phyloP scores from a whole-genome alignment of 2,113 vertebrate species.

The Maccullochella peelii region DNA sequence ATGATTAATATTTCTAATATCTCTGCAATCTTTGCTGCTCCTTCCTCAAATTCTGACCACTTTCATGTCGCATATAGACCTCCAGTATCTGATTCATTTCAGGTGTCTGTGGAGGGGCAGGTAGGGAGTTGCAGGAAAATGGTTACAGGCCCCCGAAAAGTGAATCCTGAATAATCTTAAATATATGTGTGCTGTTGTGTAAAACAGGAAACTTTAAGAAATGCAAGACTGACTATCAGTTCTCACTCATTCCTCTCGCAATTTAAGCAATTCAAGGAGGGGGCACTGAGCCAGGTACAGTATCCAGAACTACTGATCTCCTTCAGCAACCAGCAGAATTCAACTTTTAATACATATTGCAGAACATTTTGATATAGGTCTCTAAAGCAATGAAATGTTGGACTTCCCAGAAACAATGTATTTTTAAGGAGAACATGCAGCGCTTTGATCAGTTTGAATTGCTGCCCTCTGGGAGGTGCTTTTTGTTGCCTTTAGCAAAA shows the following conservation, averaged over 20 bases:
- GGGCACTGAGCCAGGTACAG: background rate
- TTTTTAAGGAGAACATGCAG: background rate
- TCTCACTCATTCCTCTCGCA: background rate
- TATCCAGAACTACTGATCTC: background rate
- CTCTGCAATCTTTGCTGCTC: background rate
- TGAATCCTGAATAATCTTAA: background rate
- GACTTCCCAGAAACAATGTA: background rate
- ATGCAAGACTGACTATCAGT: background rate
- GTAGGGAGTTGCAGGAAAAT: background rate
- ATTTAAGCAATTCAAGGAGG: conserved; percentile 1
- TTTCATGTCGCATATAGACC: background rate
- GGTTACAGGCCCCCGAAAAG: background rate
- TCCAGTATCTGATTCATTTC: background rate
- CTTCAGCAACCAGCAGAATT: background rate
- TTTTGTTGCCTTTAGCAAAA: too few relatives aligned
- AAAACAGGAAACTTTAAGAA: background rate
- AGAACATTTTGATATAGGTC: background rate
- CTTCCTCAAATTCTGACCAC: background rate
- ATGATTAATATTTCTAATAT: background rate
- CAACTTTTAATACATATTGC: background rate
- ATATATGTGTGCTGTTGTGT: background rate
- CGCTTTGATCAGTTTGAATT: background rate
- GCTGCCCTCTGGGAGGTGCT: background rate
- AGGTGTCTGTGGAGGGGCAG: conserved; percentile 1
- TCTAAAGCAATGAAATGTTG: background rate